Base-by-base conservation (phyloP, 1,140 invertebrate species). In the Pectinophora gossypiella region DNA sequence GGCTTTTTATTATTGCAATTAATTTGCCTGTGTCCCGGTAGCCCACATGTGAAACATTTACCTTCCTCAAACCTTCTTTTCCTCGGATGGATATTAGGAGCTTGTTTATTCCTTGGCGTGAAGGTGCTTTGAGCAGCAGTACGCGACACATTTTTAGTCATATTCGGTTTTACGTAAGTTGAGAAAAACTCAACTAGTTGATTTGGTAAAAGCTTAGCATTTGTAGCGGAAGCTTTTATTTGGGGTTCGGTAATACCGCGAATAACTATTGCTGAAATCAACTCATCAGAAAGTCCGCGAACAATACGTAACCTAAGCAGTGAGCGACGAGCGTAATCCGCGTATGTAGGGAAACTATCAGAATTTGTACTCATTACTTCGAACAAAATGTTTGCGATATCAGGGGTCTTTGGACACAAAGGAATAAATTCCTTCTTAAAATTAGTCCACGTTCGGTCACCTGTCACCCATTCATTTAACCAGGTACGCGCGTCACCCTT, bases 311-410 rank as follows among this genome's bases (percentile, higher is more conserved):
- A 20, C 1, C 27, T 13, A 2, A 52, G 18, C n/a, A 52, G 15
- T 9, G 50, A 32, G 3, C 50, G 50, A 3, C 50, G 21, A 19
- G 50, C 50, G 21, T 52, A 52, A 13, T 52, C 50, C 6, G 50
- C 50, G 15, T 45, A 52, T 2, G 50, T 52, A 0, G 13, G 2
- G 22, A n/a, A 52, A 9, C 35, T 32, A 43, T 52, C 50, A 0
- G 50, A 52, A 15, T 19, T 32, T 21, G 42, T 45, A 16, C 12
- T 19, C 50, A 52, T 52, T 27, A 27, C 23, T 6, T 27, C 23
- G 23, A 6, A 27, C 12, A 27, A 27, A 27, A 27, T 27, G 23
- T 27, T 12, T 12, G 12, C 5, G 23, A 27, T 27, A 27, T 27
- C 23, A 12, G 23, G 23, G 5, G 23, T 27, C 12, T 12, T 27